Evolutionary conservation across 2,888 invertebrate genomes (phyloP).

Genomic region (Parnassius mnemosyne): DNA sequence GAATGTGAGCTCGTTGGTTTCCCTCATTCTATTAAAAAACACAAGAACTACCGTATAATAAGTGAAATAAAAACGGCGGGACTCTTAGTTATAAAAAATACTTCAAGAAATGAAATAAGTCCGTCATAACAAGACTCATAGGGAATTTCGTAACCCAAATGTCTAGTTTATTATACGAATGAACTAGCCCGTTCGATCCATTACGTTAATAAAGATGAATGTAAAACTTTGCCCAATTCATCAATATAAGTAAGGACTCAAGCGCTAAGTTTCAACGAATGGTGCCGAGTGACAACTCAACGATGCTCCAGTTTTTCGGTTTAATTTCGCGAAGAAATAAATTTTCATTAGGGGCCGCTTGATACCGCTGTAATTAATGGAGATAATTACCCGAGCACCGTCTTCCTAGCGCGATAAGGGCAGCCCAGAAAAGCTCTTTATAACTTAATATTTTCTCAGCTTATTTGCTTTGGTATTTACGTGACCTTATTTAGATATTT

Average conservation of each 20-base stretch:
- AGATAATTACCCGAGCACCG: conserved; percentile 51
- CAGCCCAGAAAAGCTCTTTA: conserved; percentile 33
- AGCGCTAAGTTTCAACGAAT: conserved; percentile 26
- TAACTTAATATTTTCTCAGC: conserved; percentile 25
- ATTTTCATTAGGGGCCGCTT: conserved; percentile 66
- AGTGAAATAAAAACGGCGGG: too few species aligned
- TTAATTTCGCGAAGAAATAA: conserved; percentile 65
- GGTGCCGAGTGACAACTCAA: conserved; percentile 35
- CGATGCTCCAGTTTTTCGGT: conserved; percentile 47
- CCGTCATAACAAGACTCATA: too few species aligned
- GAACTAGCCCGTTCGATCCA: conserved; percentile 9
- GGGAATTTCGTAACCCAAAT: neutral
- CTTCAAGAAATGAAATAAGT: too few species aligned
- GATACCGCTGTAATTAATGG: conserved; percentile 68
- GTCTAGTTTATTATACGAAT: neutral
- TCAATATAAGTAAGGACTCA: conserved; percentile 22
- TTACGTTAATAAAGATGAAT: conserved; percentile 20
- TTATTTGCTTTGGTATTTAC: conserved; percentile 15
- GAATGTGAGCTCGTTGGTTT: too few species aligned
- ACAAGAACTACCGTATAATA: too few species aligned
- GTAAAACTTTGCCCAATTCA: conserved; percentile 19
- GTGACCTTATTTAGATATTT: conserved; percentile 12
- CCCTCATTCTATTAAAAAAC: too few species aligned
- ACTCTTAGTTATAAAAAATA: too few species aligned
- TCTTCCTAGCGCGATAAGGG: conserved; percentile 39